Percentiles rank a stretch among this genome's conserved stretches.
Evolutionary conservation across 2,888 invertebrate species (phyloP).

Genomic region (Tyria jacobaeae): DNA sequence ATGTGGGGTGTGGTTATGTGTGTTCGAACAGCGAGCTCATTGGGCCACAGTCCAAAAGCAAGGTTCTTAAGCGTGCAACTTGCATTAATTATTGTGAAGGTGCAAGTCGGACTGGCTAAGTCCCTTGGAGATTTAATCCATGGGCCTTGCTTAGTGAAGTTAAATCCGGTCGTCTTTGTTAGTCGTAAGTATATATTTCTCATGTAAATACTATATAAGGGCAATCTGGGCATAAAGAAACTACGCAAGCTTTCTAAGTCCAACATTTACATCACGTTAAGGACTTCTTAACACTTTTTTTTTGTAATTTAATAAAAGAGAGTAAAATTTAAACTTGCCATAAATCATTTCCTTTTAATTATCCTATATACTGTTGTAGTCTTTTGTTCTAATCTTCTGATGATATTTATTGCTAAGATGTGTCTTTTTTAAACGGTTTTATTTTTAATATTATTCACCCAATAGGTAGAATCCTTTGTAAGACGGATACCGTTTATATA

Average conservation of each 20-base stretch:
- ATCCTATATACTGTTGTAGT: no score
- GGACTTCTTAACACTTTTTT: no score
- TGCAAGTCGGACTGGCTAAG: slow-evolving; percentile 88
- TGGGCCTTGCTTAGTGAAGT: slow-evolving; percentile 88
- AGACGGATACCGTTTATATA: no score
- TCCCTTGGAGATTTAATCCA: slow-evolving; percentile 82
- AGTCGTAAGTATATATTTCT: slow-evolving; percentile 84
- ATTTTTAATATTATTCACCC: no score
- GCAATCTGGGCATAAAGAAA: neutral
- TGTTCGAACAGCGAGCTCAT: slow-evolving; percentile 75
- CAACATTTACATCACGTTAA: no score
- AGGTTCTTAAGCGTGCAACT: slow-evolving; percentile 88
- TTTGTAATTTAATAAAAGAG: no score
- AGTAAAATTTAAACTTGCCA: no score
- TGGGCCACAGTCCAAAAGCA: slow-evolving; percentile 77
- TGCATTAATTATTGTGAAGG: slow-evolving; percentile 89
- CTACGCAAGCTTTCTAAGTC: neutral
- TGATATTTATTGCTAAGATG: no score
- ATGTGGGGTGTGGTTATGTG: slow-evolving; percentile 90
- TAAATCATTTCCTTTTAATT: no score
- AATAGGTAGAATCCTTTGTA: no score
- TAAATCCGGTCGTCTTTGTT: slow-evolving; percentile 89
- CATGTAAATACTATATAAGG: neutral
- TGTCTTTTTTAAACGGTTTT: no score
- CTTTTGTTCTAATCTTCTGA: no score